Evolutionary conservation across 2,113 vertebrate genomes (phyloP).

Genomic region (Rousettus leschenaultii): DNA sequence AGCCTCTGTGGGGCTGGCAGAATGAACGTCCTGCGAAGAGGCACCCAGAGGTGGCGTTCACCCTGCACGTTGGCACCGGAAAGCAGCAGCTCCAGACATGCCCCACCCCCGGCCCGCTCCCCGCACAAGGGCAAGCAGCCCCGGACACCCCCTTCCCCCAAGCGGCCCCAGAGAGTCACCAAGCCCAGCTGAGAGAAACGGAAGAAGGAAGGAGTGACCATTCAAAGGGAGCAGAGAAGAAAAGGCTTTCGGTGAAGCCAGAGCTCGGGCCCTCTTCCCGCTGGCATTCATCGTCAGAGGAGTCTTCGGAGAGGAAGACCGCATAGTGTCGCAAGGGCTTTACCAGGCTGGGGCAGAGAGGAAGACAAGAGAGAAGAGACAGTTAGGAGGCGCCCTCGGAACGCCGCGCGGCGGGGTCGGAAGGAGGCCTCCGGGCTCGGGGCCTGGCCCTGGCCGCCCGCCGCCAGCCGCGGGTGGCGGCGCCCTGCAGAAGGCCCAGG

Average conservation of each 20-base stretch:
- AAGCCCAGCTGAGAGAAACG: not conserved
- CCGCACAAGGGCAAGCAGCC: not conserved
- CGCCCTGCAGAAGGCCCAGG: not conserved
- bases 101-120: not conserved
- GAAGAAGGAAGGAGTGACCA: slow-evolving; percentile 90
- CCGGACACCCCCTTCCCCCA: not conserved
- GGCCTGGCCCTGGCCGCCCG: not conserved
- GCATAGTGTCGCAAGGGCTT: slow-evolving; percentile 97
- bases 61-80: not conserved
- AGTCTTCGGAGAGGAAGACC: slow-evolving; percentile 98
- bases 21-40: not conserved
- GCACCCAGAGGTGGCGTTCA: not conserved
- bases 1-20: not conserved
- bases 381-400: slow-evolving; percentile 15
- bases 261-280: slow-evolving; percentile 89
- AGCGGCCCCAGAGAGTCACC: slow-evolving; percentile 34
- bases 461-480: not conserved
- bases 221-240: slow-evolving; percentile 97
- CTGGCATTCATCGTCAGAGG: slow-evolving; percentile 95
- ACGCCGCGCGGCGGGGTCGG: fast-evolving
- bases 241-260: slow-evolving; percentile 95
- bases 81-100: not conserved
- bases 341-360: slow-evolving; percentile 87
- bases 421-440: not conserved
- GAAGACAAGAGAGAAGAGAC: slow-evolving; percentile 77